Conservation (phyloP, 2,113 vertebrate species). For the Ctenomys sociabilis region DNA sequence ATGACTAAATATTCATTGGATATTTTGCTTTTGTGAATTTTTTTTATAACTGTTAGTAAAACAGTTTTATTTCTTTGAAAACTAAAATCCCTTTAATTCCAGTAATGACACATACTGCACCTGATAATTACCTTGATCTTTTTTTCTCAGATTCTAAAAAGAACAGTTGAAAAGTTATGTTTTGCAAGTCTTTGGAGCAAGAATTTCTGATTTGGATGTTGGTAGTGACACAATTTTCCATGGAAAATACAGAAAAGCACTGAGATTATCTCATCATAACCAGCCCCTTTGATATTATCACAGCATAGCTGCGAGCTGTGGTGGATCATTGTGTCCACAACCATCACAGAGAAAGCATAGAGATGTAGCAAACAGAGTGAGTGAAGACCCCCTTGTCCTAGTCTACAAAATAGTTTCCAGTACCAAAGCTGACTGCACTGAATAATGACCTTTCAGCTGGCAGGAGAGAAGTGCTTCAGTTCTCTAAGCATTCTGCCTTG, state of each 20-base stretch:
- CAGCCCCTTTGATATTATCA: neutral
- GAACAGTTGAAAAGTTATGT: neutral
- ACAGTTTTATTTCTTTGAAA: constrained; percentile 81
- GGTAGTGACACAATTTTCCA: constrained; percentile 41
- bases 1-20: constrained; percentile 69
- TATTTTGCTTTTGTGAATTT: constrained; percentile 64
- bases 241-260: constrained; percentile 37
- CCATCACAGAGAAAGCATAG: constrained; percentile 21
- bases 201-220: constrained; percentile 53
- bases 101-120: constrained; percentile 75
- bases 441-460: constrained; percentile 44
- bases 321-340: neutral
- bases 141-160: constrained; percentile 27
- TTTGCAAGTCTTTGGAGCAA: constrained; percentile 44
- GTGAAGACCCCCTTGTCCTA: constrained; percentile 33
- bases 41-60: constrained; percentile 84
- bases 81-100: constrained; percentile 71
- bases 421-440: neutral
- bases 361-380: neutral
- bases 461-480: neutral
- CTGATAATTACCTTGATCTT: constrained; percentile 72
- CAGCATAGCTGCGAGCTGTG: neutral
- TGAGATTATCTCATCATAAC: constrained; percentile 39
- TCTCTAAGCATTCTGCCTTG: constrained; percentile 20
- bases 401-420: constrained; percentile 52